A percentile compares a stretch with the other conserved stretches of the same genome.
Conservation (phyloP, 2,888 invertebrate genomes). For the Coelopa pilipes region DNA sequence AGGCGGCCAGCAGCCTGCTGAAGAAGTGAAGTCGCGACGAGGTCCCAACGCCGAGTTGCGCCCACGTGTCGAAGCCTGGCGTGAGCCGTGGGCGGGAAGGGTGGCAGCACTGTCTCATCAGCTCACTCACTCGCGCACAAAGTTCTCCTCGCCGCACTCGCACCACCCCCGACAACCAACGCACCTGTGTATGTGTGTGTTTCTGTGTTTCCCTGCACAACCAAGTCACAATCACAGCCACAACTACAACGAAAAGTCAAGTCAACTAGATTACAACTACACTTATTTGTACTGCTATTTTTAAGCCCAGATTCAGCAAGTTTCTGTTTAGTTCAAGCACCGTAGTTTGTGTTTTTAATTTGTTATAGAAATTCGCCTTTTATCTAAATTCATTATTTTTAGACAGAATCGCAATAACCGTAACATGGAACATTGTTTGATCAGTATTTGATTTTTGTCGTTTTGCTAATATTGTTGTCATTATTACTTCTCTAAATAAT, state of each 20-base stretch:
- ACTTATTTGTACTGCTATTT: not conserved
- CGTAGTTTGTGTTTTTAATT: no score
- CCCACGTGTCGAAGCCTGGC: no score
- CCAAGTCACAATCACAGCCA: not conserved
- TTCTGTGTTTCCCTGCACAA: not conserved
- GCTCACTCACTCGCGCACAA: constrained; percentile 35
- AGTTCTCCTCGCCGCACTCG: constrained; percentile 19
- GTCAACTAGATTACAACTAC: not conserved
- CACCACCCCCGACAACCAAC: constrained; percentile 45
- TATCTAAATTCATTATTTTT: constrained; percentile 8
- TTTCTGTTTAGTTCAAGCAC: no score
- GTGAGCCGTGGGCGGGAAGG: not conserved
- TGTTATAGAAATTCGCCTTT: not conserved
- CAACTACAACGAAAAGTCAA: constrained; percentile 12
- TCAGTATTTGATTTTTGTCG: constrained; percentile 22
- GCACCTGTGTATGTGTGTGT: not conserved
- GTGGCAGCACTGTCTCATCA: constrained; percentile 21
- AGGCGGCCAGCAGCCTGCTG: constrained; percentile 58
- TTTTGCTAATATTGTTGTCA: not conserved
- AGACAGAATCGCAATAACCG: no score
- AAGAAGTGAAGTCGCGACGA: constrained; percentile 36
- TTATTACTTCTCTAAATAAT: no score
- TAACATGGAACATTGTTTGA: constrained; percentile 1
- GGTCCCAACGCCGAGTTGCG: no score
- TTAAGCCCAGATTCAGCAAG: no score